Evolutionary conservation across 1,140 invertebrate species (phyloP).

Genomic region (Epicauta chinensis): DNA sequence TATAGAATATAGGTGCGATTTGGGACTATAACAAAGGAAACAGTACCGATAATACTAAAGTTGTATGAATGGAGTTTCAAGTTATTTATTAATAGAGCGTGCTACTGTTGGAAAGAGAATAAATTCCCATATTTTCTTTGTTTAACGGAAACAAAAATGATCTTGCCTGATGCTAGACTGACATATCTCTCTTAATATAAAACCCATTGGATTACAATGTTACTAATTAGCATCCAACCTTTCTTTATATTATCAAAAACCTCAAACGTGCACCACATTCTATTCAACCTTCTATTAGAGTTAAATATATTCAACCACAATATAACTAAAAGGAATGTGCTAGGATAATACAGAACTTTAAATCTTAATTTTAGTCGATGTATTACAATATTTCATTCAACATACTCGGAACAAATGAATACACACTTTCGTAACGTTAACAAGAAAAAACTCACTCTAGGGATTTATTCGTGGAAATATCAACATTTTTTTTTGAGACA

Average conservation of each 20-base stretch:
- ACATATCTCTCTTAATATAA: slow-evolving; percentile 10
- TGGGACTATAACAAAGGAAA: slow-evolving; percentile 5
- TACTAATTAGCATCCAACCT: slow-evolving; percentile 15
- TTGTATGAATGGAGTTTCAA: slow-evolving; percentile 4
- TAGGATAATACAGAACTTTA: too few relatives aligned
- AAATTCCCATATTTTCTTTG: too few relatives aligned
- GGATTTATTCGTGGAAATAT: too few relatives aligned
- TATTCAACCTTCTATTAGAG: slow-evolving; percentile 11
- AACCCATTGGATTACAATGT: slow-evolving; percentile 8
- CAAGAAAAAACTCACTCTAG: too few relatives aligned
- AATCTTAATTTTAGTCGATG: too few relatives aligned
- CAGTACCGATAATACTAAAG: slow-evolving; percentile 10
- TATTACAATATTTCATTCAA: too few relatives aligned
- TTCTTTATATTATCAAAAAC: slow-evolving; percentile 8
- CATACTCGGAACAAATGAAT: too few relatives aligned
- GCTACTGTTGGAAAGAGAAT: neutral
- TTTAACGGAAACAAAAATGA: too few relatives aligned
- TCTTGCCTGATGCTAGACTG: slow-evolving; percentile 1
- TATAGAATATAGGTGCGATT: slow-evolving; percentile 9
- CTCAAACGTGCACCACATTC: slow-evolving; percentile 10
- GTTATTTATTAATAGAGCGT: slow-evolving; percentile 7
- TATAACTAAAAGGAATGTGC: too few relatives aligned
- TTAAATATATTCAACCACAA: too few relatives aligned
- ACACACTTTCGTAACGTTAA: too few relatives aligned
- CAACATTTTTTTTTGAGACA: too few relatives aligned